Percentiles rank a stretch among this genome's conserved stretches.
Evolutionary conservation across 2,113 vertebrate species (phyloP).

Genomic region (Odocoileus hemionus): DNA sequence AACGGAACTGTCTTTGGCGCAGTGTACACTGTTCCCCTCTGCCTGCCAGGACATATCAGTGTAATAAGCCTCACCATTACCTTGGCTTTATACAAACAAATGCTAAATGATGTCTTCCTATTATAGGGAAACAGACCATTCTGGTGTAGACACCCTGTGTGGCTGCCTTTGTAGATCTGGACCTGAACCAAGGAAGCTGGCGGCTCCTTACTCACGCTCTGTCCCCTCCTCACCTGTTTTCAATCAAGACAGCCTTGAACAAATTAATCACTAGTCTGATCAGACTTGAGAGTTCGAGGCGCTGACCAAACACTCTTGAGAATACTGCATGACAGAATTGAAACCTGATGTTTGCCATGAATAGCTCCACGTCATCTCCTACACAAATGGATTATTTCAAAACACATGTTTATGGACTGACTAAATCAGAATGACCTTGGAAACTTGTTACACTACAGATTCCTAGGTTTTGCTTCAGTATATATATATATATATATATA

Average conservation of each 20-base stretch:
- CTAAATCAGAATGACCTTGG: background rate
- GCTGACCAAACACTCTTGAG: background rate
- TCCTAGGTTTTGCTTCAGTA: background rate
- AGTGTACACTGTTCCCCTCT: background rate
- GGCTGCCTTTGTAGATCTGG: background rate
- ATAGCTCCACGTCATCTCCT: background rate
- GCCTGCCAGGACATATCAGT: background rate
- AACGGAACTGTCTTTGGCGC: background rate
- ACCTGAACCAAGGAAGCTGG: background rate
- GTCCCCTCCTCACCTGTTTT: background rate
- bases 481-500: background rate
- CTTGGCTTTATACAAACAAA: background rate
- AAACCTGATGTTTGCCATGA: background rate
- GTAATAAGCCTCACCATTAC: background rate
- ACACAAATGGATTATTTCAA: background rate
- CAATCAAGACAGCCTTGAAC: background rate
- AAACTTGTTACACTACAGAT: background rate
- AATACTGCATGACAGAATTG: background rate
- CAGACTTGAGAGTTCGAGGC: background rate
- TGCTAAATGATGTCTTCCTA: background rate
- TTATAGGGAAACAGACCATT: background rate
- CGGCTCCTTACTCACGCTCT: background rate
- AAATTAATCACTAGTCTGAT: background rate
- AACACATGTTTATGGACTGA: background rate
- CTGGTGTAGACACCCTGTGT: background rate